phyloP scores from a whole-genome alignment of 2,113 vertebrate genomes.

The Zosterops japonicus region DNA sequence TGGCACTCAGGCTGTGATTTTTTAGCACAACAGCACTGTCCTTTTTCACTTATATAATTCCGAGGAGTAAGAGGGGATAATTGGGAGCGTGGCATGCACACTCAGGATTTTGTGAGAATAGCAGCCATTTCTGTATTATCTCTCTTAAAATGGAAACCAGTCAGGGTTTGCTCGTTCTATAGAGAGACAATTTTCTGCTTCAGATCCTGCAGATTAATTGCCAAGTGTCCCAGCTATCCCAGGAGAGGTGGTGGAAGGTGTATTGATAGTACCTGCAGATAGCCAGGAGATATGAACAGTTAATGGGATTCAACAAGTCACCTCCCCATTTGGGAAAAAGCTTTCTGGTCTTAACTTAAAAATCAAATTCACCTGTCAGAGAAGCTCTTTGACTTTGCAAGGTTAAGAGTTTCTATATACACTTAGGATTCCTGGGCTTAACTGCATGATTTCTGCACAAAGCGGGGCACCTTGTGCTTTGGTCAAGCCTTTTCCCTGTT shows the following conservation, averaged over 20 bases:
- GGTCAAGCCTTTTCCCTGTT: background rate
- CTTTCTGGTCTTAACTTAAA: constrained; percentile 12
- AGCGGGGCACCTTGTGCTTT: rapidly evolving
- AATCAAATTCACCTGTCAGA: background rate
- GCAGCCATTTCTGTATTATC: constrained; percentile 5
- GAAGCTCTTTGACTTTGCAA: background rate
- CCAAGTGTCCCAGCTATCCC: constrained; percentile 56
- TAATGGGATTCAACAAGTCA: constrained; percentile 49
- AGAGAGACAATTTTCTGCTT: constrained; percentile 62
- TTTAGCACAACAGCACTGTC: background rate
- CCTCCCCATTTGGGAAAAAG: rapidly evolving
- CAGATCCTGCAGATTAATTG: constrained; percentile 66
- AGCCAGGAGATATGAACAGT: constrained; percentile 4
- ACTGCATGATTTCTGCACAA: background rate
- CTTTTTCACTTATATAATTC: background rate
- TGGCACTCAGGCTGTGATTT: background rate
- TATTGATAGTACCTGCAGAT: constrained; percentile 55
- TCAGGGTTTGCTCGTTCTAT: background rate
- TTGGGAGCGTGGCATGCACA: background rate
- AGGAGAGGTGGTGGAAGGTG: constrained; percentile 29
- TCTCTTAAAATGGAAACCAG: constrained; percentile 43
- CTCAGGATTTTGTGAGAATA: background rate
- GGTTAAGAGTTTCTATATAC: background rate
- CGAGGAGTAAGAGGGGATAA: background rate
- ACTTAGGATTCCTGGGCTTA: background rate